Conservation (phyloP, 2,888 invertebrate genomes). For the Sicus ferrugineus region DNA sequence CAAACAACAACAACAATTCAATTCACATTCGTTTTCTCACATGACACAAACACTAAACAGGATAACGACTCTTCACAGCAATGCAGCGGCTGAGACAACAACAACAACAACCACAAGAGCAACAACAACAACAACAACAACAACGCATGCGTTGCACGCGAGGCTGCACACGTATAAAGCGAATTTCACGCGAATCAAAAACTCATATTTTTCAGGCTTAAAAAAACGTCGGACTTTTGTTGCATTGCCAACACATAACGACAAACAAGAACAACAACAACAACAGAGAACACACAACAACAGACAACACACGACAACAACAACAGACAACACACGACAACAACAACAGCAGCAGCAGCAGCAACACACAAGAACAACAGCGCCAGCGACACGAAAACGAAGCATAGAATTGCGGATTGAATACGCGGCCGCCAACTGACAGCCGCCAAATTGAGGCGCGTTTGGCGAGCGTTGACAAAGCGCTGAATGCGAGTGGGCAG, state of each 20-base stretch:
- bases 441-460: conserved; percentile 54
- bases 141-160: conserved; percentile 47
- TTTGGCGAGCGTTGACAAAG: conserved; percentile 22
- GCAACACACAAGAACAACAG: not conserved
- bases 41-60: conserved; percentile 55
- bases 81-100: no score
- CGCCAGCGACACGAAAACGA: not conserved
- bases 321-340: not conserved
- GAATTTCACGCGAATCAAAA: conserved; percentile 63
- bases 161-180: conserved; percentile 47
- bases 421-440: conserved; percentile 42
- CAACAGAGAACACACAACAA: not conserved
- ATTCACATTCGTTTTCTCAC: conserved; percentile 45
- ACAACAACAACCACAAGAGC: not conserved
- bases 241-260: no score
- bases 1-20: conserved; percentile 35
- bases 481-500: conserved; percentile 21
- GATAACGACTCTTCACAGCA: conserved; percentile 52
- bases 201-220: conserved; percentile 54
- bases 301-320: not conserved
- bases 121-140: conserved; percentile 31
- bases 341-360: not conserved
- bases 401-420: not conserved
- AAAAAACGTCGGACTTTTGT: no score
- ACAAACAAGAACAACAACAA: not conserved